Conservation (phyloP, 2,888 invertebrate genomes). For the Chrysina gloriosa region DNA sequence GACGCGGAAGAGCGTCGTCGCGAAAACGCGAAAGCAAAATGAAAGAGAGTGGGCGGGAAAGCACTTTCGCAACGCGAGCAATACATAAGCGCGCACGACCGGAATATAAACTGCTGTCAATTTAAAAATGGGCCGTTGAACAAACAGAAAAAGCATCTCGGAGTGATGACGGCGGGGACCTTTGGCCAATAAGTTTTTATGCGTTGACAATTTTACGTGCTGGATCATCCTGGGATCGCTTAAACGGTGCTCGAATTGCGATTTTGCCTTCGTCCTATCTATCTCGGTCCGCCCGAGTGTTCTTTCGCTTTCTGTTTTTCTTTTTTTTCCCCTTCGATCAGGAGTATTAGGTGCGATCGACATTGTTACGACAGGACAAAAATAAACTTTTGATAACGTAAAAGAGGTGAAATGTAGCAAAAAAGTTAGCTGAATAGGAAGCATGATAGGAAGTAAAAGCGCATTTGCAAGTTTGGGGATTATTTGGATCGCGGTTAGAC, state of each 20-base stretch:
- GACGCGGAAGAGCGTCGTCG: neutral
- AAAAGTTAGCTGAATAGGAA: neutral
- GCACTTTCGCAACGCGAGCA: conserved; percentile 21
- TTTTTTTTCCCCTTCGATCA: conserved; percentile 19
- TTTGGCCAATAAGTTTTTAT: conserved; percentile 46
- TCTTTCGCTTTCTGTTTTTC: neutral
- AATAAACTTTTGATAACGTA: neutral
- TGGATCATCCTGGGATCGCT: conserved; percentile 40
- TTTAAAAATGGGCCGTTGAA: conserved; percentile 39
- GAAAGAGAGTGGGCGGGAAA: neutral
- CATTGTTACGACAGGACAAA: conserved; percentile 3
- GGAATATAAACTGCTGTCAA: conserved; percentile 40
- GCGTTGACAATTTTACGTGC: conserved; percentile 47
- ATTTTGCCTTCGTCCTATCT: conserved; percentile 7
- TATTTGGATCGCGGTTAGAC: no score
- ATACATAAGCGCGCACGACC: conserved; percentile 26
- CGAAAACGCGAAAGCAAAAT: neutral
- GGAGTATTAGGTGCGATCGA: conserved; percentile 22
- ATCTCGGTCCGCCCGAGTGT: neutral
- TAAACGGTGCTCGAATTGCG: conserved; percentile 33
- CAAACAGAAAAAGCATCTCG: conserved; percentile 38
- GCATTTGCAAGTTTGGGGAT: no score
- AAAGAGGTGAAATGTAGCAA: neutral
- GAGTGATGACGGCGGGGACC: conserved; percentile 11
- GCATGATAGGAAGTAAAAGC: no score